phyloP scores from a whole-genome alignment of 37 sponge, comb jelly and placozoan species.

The Dysidea cf. avara region DNA sequence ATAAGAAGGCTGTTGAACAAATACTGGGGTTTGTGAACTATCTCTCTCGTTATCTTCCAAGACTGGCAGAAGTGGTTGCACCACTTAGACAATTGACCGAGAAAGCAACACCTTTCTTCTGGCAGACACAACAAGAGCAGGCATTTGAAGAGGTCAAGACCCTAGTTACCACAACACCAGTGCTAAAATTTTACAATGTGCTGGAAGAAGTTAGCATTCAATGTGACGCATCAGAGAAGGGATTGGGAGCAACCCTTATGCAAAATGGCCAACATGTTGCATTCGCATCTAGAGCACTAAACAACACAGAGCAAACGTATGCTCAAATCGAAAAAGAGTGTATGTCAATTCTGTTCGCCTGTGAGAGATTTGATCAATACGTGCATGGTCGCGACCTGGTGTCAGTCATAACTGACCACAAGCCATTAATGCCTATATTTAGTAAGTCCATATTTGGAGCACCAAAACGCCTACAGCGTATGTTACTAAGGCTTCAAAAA shows the following conservation, averaged over 20 bases:
- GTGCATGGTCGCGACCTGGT: neutral
- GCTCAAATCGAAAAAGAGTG: conserved; percentile 7
- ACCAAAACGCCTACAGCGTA: too few relatives aligned
- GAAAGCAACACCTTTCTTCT: too few relatives aligned
- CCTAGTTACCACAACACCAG: conserved; percentile 1
- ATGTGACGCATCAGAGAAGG: conserved; percentile 16
- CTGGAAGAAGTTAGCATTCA: neutral
- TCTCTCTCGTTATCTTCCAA: too few relatives aligned
- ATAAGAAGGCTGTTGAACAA: too few relatives aligned
- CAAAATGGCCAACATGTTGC: conserved; percentile 28
- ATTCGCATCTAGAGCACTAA: conserved; percentile 24
- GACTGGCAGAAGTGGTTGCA: too few relatives aligned
- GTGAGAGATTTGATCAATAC: conserved; percentile 22
- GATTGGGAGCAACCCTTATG: conserved; percentile 8
- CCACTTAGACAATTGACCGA: too few relatives aligned
- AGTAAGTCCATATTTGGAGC: too few relatives aligned
- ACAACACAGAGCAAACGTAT: conserved; percentile 5
- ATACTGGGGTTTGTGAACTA: too few relatives aligned
- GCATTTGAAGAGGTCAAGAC: conserved; percentile 8
- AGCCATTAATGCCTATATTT: too few relatives aligned
- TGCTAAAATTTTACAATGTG: neutral
- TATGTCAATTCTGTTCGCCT: conserved; percentile 5
- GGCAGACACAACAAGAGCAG: neutral
- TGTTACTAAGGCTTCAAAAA: too few relatives aligned
- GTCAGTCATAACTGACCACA: too few relatives aligned